Evolutionary conservation across 2,888 invertebrate genomes (phyloP).

Genomic region (Tetranychus truncatus): DNA sequence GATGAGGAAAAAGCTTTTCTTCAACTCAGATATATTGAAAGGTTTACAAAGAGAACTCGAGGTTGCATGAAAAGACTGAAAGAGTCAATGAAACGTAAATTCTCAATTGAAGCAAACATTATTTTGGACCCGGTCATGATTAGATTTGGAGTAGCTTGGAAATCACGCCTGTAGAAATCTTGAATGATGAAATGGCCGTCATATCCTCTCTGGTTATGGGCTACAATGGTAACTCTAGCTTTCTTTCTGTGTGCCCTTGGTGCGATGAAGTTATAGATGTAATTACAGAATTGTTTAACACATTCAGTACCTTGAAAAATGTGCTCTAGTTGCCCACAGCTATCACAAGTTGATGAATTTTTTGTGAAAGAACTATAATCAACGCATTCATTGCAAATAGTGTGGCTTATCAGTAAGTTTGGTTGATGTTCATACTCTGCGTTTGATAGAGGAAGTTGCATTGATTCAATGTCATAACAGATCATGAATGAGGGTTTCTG

Average conservation of each 20-base stretch:
- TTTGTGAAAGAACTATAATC: background rate
- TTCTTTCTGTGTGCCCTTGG: background rate
- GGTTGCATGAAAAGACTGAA: constrained; percentile 16
- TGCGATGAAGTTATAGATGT: constrained; percentile 38
- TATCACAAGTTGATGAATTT: background rate
- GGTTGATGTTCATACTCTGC: background rate
- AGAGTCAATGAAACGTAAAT: constrained; percentile 17
- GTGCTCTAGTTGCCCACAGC: background rate
- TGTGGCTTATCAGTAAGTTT: background rate
- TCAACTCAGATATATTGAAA: background rate
- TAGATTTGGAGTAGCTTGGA: background rate
- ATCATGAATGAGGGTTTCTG: background rate
- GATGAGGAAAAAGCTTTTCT: background rate
- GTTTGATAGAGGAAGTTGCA: background rate
- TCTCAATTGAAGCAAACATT: constrained; percentile 7
- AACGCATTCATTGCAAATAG: background rate
- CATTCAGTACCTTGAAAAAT: constrained; percentile 11
- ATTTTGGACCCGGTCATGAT: constrained; percentile 16
- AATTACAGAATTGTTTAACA: constrained; percentile 13
- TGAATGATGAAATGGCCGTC: constrained; percentile 17
- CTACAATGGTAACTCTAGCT: background rate
- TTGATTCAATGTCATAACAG: constrained; percentile 4
- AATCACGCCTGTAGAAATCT: constrained; percentile 16
- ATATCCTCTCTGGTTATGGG: constrained; percentile 18
- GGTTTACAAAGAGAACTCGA: constrained; percentile 11